These are phyloP conservation scores for Leuciscus idus DNA, from an alignment of 2,113 vertebrate genomes.

Conservation along the genomic window DNA sequence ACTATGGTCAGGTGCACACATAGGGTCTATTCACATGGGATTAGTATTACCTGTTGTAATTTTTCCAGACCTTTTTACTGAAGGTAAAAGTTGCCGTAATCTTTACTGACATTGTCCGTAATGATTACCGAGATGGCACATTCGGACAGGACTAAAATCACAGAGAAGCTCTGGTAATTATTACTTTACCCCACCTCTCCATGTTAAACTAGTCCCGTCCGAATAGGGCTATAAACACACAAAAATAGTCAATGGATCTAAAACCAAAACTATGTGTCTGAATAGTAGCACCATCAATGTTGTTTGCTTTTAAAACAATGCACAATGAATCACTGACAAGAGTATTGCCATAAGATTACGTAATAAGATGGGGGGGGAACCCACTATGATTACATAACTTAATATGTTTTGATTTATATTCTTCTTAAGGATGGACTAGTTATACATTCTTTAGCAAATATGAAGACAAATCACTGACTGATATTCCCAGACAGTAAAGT, in stretches of 20 bases:
- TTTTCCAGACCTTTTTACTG: no score
- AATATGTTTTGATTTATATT: constrained; percentile 4
- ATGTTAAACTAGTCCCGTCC: no score
- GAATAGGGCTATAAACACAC: neutral
- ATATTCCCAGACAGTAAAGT: neutral
- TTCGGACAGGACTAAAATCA: no score
- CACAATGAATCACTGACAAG: constrained; percentile 12
- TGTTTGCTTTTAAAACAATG: constrained; percentile 5
- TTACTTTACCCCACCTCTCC: no score
- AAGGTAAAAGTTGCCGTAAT: no score
- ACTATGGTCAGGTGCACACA: neutral
- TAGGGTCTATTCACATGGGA: no score
- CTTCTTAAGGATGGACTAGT: neutral
- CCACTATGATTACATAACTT: neutral
- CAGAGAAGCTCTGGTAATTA: no score
- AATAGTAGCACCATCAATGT: neutral
- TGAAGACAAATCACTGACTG: constrained; percentile 4
- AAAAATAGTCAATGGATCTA: neutral
- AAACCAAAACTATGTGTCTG: neutral
- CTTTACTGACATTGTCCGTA: no score
- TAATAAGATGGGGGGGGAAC: neutral
- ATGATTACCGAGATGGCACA: no score
- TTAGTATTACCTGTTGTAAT: no score
- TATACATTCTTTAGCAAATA: neutral
- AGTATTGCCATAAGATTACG: neutral